Evolutionary conservation across 2,888 invertebrate genomes (phyloP).

Genomic region (Chloroclysta siterata): DNA sequence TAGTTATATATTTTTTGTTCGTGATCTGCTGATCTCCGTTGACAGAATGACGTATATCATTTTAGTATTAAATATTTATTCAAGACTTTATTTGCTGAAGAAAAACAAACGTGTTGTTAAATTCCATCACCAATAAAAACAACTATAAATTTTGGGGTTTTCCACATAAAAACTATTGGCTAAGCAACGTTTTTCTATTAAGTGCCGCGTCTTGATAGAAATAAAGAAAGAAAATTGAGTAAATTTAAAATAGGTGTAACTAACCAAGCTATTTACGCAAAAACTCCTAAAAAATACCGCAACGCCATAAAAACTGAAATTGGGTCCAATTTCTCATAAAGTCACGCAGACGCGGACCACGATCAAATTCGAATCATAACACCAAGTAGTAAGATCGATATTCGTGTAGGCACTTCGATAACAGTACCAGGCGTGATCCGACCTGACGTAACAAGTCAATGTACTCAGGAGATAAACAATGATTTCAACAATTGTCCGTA

Average conservation of each 20-base stretch:
- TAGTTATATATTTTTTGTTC: too few species aligned
- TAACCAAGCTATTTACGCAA: slow-evolving; percentile 11
- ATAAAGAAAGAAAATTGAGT: neutral
- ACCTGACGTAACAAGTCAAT: slow-evolving; percentile 25
- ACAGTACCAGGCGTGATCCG: slow-evolving; percentile 18
- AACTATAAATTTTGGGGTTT: too few species aligned
- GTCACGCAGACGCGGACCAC: slow-evolving; percentile 15
- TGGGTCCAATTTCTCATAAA: slow-evolving; percentile 18
- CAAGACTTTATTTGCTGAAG: too few species aligned
- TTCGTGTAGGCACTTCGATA: slow-evolving; percentile 2
- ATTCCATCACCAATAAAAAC: too few species aligned
- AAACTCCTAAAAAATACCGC: slow-evolving; percentile 18
- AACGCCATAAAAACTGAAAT: slow-evolving; percentile 28
- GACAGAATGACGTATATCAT: too few species aligned
- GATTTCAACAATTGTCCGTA: slow-evolving; percentile 14
- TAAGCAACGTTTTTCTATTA: too few species aligned
- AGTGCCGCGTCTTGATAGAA: neutral
- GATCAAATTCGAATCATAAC: slow-evolving; percentile 8
- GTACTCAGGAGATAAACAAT: slow-evolving; percentile 22
- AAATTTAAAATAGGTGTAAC: neutral
- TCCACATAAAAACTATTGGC: too few species aligned
- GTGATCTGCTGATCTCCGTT: too few species aligned
- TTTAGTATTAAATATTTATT: too few species aligned
- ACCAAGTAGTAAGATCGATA: slow-evolving; percentile 12
- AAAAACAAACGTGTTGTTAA: too few species aligned